These are phyloP conservation scores for Pelobates fuscus DNA, from an alignment of 2,113 vertebrate genomes.

Conservation along the genomic window DNA sequence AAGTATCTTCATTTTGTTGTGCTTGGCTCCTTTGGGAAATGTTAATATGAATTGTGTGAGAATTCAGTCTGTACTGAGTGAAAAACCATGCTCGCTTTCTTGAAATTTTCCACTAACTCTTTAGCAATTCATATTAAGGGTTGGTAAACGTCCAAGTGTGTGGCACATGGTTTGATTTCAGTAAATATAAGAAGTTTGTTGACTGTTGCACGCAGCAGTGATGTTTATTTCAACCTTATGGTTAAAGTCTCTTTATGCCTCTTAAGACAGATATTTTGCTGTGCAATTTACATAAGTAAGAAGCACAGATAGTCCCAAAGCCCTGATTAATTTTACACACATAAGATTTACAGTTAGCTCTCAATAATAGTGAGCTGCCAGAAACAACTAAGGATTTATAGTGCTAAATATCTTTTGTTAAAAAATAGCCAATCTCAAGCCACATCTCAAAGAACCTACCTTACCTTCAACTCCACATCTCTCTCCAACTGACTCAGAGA, in stretches of 20 bases:
- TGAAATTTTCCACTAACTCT: conserved; percentile 5
- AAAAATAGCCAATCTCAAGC: too few species aligned
- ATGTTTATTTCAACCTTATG: background rate
- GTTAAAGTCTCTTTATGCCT: background rate
- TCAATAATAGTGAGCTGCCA: background rate
- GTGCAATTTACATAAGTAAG: background rate
- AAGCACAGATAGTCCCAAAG: background rate
- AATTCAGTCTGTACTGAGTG: background rate
- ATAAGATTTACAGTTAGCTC: background rate
- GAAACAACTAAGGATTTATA: background rate
- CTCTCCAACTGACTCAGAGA: too few species aligned
- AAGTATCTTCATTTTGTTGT: too few species aligned
- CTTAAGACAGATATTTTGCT: conserved; percentile 7
- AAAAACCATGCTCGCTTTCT: background rate
- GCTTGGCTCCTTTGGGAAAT: background rate
- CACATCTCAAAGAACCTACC: too few species aligned
- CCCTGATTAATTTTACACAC: background rate
- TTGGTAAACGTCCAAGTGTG: background rate
- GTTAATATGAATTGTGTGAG: conserved; percentile 5
- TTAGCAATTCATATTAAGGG: background rate
- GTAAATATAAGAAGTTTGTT: background rate
- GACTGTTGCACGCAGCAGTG: background rate
- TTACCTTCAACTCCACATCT: too few species aligned
- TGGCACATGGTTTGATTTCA: background rate
- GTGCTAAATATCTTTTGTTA: background rate